Evolutionary conservation across 1,140 invertebrate genomes (phyloP), one percentile per base, ranked within the genome.

Genomic region (Lasaia peninsularis): DNA sequence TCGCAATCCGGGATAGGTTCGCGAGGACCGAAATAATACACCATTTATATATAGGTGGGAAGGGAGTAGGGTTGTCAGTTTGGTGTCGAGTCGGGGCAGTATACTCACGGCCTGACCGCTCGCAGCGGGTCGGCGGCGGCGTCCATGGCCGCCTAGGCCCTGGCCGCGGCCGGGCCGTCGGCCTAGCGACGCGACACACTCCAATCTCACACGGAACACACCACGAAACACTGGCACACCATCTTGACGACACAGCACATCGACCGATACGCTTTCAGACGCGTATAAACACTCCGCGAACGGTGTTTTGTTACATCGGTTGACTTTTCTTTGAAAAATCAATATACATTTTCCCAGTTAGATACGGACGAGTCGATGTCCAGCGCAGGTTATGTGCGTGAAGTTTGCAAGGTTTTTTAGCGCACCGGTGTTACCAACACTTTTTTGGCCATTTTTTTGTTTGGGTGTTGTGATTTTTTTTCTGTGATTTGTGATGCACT

Each of bases 361-460:
- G 81, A 85, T 84, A 85, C 81, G 81, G 83, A 85, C 88, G 89
- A 90, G 89, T 89, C 87, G 87, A 90, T 89, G 89, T 89, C 89
- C 89, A 90, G 89, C 89, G 89, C 89, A 89, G 87, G 86, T 89
- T 88, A 88, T 77, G 81, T 89, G 85, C 88, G 80, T 89, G 88
- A 89, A 90, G 88, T 90, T 89, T 89, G 89, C 89, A 88, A 89
- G 88, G 88, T 90, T 90, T 90, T 90, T 90, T 90, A 90, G 86
- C 88, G 85, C 86, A 84, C 78, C 87, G 85, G 89, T 90, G 89
- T 90, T 90, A 89, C 89, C 89, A 90, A 84, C 82, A 84, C 85
- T 90, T 90, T 90, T 90, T 89, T 85, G 86, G 78, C 79, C 75
- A 86, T 86, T 89, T 90, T 89, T 90, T 90, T 84, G 81, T 83